A percentile compares a stretch with the other conserved stretches of the same genome.
Conservation (phyloP, 2,113 vertebrate genomes). For the Saccopteryx leptura region DNA sequence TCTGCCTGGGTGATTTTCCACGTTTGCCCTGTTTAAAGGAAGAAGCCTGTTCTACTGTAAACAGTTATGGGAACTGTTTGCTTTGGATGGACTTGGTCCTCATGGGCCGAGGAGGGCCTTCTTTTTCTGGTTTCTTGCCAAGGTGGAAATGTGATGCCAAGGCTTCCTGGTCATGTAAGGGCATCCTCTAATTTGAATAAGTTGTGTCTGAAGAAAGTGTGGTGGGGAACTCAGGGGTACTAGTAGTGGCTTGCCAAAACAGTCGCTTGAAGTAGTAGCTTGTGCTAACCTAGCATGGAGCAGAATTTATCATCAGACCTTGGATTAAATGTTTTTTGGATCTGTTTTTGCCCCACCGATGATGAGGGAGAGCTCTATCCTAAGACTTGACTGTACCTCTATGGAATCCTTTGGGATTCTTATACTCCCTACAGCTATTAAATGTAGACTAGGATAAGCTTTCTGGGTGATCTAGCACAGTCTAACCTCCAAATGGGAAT, state of each 20-base stretch:
- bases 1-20: slow-evolving; percentile 83
- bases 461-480: background rate
- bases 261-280: background rate
- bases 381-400: background rate
- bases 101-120: slow-evolving; percentile 72
- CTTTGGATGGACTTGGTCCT: slow-evolving; percentile 78
- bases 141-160: slow-evolving; percentile 71
- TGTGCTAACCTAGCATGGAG: background rate
- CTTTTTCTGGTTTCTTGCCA: slow-evolving; percentile 76
- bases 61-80: slow-evolving; percentile 83
- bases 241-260: background rate
- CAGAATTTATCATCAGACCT: background rate
- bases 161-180: slow-evolving; percentile 54
- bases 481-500: background rate
- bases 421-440: background rate
- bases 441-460: background rate
- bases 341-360: background rate
- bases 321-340: slow-evolving; percentile 1
- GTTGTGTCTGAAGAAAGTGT: slow-evolving; percentile 35
- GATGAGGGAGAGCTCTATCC: background rate
- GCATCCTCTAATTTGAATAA: slow-evolving; percentile 56
- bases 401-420: background rate
- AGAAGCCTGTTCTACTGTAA: slow-evolving; percentile 75
- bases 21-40: slow-evolving; percentile 73
- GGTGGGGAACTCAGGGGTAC: background rate